Conservation (phyloP, 2,888 invertebrate species). For the Drosophila robusta region DNA sequence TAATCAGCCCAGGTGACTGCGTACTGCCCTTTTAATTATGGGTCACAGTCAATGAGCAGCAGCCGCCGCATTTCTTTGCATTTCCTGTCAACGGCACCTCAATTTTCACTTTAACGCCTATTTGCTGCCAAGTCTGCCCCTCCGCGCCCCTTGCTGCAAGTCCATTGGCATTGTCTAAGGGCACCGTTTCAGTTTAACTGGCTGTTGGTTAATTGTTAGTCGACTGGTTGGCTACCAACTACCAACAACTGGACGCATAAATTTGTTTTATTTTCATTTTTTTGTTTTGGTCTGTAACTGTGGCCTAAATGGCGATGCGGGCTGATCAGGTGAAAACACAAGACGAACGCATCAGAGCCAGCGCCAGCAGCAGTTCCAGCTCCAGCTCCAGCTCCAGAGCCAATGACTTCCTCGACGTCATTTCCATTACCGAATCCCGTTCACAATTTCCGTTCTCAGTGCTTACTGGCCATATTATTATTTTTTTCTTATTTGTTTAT, state of each 20-base stretch:
- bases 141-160: not conserved
- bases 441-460: constrained; percentile 21
- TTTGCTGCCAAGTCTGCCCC: constrained; percentile 50
- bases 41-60: constrained; percentile 77
- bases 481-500: constrained; percentile 47
- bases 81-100: constrained; percentile 74
- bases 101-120: constrained; percentile 79
- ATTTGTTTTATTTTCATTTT: constrained; percentile 64
- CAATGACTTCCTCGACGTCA: constrained; percentile 2
- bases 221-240: constrained; percentile 54
- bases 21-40: constrained; percentile 72
- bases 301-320: constrained; percentile 78
- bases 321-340: constrained; percentile 82
- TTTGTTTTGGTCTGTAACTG: constrained; percentile 53
- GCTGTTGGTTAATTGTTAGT: constrained; percentile 51
- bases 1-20: constrained; percentile 60
- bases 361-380: constrained; percentile 3
- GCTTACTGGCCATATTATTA: constrained; percentile 46
- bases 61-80: constrained; percentile 56
- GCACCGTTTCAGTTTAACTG: constrained; percentile 44
- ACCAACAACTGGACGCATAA: constrained; percentile 65
- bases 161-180: constrained; percentile 23
- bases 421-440: constrained; percentile 24
- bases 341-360: constrained; percentile 19
- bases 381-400: constrained; percentile 15